Percentiles rank a stretch among this genome's conserved stretches.
phyloP scores from a whole-genome alignment of 23 tunicate genomes.

The Trididemnum miniatum region DNA sequence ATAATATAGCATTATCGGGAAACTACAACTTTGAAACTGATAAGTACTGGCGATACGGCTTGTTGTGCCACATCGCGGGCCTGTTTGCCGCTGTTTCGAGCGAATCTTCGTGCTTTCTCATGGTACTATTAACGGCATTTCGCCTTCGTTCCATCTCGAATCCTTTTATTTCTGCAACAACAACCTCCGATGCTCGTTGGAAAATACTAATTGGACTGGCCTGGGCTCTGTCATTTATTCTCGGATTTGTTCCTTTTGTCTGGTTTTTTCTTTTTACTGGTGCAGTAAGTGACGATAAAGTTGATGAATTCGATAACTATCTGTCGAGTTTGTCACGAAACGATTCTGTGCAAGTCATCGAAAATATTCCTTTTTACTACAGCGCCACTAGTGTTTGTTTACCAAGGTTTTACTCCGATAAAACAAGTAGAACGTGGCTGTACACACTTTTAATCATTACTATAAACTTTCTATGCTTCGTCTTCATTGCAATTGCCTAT shows the following conservation, averaged over 20 bases:
- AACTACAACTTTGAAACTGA: neutral
- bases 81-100: conserved; percentile 1
- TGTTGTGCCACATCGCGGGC: neutral
- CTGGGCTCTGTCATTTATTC: neutral
- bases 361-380: neutral
- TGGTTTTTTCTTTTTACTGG: neutral
- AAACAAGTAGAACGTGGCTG: neutral
- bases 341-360: neutral
- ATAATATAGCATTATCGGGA: neutral
- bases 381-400: conserved; percentile 6
- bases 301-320: neutral
- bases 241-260: neutral
- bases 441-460: neutral
- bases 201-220: neutral
- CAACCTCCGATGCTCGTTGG: neutral
- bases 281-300: neutral
- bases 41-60: neutral
- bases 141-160: neutral
- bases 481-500: neutral
- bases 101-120: conserved; percentile 2
- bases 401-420: conserved; percentile 1
- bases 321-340: neutral
- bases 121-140: neutral
- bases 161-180: neutral
- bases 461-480: neutral